Conservation (phyloP, 2,888 invertebrate species). For the Archips xylosteana region DNA sequence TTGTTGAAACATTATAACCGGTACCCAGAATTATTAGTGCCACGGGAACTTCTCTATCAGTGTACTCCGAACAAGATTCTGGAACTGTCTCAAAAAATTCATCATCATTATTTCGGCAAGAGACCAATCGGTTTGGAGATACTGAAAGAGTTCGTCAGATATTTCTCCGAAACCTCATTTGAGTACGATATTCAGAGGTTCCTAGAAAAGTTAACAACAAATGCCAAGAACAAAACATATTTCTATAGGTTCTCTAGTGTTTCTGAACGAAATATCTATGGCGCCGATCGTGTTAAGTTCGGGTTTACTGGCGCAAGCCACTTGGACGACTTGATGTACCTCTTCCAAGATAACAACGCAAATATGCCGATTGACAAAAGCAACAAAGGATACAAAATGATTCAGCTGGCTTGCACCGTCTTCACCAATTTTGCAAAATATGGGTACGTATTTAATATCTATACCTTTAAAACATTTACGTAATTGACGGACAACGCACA, state of each 20-base stretch:
- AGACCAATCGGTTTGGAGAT: constrained; percentile 47
- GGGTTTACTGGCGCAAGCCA: constrained; percentile 61
- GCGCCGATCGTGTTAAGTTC: constrained; percentile 52
- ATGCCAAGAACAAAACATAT: constrained; percentile 49
- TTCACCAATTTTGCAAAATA: constrained; percentile 43
- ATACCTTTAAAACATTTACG: no score
- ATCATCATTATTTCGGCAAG: constrained; percentile 57
- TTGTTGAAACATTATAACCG: constrained; percentile 48
- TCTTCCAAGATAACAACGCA: constrained; percentile 58
- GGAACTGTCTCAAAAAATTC: constrained; percentile 56
- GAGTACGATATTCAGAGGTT: constrained; percentile 52
- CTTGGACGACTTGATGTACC: constrained; percentile 66
- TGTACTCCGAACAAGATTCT: constrained; percentile 50
- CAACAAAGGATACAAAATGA: constrained; percentile 56
- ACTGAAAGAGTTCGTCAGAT: constrained; percentile 55
- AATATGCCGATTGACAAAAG: constrained; percentile 55
- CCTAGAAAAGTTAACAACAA: constrained; percentile 46
- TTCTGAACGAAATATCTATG: constrained; percentile 61
- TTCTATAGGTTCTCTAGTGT: constrained; percentile 61
- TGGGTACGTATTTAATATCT: constrained; percentile 24
- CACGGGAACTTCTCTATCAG: constrained; percentile 55
- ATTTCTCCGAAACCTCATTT: constrained; percentile 50
- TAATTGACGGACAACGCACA: no score
- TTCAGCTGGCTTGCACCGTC: constrained; percentile 53
- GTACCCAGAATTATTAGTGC: constrained; percentile 58